Evolutionary conservation across 2,113 vertebrate genomes (phyloP).

Genomic region (Bufo gargarizans): DNA sequence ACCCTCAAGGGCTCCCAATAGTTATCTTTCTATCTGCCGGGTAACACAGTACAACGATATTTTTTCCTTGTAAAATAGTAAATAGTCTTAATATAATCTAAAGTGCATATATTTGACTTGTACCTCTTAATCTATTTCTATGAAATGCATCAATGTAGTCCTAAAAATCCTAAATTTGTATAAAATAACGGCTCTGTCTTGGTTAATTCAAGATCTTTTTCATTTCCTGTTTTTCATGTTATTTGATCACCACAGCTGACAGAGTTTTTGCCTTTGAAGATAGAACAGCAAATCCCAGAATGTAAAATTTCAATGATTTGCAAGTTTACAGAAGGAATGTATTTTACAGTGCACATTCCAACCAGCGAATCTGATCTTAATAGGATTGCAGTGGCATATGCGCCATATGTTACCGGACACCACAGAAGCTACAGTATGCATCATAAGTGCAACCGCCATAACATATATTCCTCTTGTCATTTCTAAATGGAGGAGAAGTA

Average conservation of each 20-base stretch:
- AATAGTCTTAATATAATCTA: background rate
- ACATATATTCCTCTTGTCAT: background rate
- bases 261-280: slow-evolving; percentile 68
- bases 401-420: slow-evolving; percentile 47
- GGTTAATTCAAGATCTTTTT: slow-evolving; percentile 51
- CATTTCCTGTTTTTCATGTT: slow-evolving; percentile 76
- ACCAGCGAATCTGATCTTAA: slow-evolving; percentile 48
- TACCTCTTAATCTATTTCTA: background rate
- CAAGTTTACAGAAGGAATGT: slow-evolving; percentile 61
- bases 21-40: no score
- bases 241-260: slow-evolving; percentile 64
- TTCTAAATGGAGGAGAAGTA: background rate
- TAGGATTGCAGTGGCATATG: background rate
- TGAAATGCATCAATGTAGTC: background rate
- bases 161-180: background rate
- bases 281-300: slow-evolving; percentile 65
- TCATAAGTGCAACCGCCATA: slow-evolving; percentile 40
- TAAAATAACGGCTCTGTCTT: background rate
- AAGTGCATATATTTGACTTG: background rate
- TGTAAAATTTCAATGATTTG: slow-evolving; percentile 65
- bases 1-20: no score
- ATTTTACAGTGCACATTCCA: slow-evolving; percentile 63
- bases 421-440: slow-evolving; percentile 26
- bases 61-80: background rate
- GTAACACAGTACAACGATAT: no score